Base-by-base conservation (phyloP, 1,140 invertebrate species). In the Scaptomyza hsui region DNA sequence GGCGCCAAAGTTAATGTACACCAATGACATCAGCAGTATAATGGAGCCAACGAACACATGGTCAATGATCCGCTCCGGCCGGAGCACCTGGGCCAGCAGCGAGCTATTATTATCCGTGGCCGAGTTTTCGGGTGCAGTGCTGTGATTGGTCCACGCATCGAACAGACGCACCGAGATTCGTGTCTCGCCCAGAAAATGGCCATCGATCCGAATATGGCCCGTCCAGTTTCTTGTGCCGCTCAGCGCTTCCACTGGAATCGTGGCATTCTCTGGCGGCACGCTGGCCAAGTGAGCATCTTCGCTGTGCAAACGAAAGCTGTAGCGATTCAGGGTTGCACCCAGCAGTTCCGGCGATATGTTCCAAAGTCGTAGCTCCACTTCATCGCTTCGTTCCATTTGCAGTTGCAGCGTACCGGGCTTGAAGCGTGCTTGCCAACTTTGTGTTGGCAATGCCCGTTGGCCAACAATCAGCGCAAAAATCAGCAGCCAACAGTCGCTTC, bases 1-100 rank as follows among this genome's bases (percentile, higher is more conserved):
- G 91, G 97, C 98, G 0, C 98, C 98, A 93, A 98, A 98, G 92
- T 98, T 98, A 44, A 98, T 95, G 89, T 97, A 98, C 67, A 98
- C 94, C 45, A 98, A 92, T 0, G 95, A 95, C 51, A 98, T 96
- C 44, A 99, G 93, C 47, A 94, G 91, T 6, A 95, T 95, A 3
- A 98, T 94, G 59, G 95, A 96, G 37, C 92, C 93, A 0, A 95
- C 95, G 77, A 98, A 98, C 13, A 96, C 91, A 4, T 92, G 93
- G 89, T 98, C 97, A 15, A 97, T 93, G 16, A 94, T 62, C 42
- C 94, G 91, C 41, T 94, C 83, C 59, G 94, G 92, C 24, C 96
- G 91, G 55, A 94, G 92, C 0, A 97, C 94, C 9, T 92, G 93
- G 4, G 97, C 64, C 16, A 72, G 16, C 37, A 90, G 32, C 5